A percentile compares a stretch with the other conserved stretches of the same genome.
Evolutionary conservation across 2,888 invertebrate genomes (phyloP).

Genomic region (Perizoma flavofasciatum): DNA sequence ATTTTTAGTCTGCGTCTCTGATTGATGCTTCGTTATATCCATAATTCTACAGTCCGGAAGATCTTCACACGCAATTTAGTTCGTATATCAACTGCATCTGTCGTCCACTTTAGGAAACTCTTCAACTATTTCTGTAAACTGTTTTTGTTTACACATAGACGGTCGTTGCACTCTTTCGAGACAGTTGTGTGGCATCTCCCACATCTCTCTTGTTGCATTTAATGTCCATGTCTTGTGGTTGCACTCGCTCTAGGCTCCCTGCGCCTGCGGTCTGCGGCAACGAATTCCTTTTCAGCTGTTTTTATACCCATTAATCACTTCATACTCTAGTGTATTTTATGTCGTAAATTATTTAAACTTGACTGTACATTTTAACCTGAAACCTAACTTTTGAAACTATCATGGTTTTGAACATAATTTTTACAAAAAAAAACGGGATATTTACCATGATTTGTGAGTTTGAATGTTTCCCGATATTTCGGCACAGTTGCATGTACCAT

Average conservation of each 20-base stretch:
- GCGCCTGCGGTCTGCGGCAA: constrained; percentile 47
- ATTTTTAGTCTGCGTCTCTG: no score
- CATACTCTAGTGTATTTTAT: constrained; percentile 1
- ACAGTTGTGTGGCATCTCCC: constrained; percentile 33
- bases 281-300: constrained; percentile 30
- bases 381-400: no score
- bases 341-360: constrained; percentile 2
- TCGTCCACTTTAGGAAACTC: constrained; percentile 23
- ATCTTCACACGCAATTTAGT: not conserved
- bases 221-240: constrained; percentile 41
- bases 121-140: constrained; percentile 40
- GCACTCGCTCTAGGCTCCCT: constrained; percentile 48
- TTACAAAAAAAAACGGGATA: no score
- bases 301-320: constrained; percentile 8
- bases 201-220: constrained; percentile 34
- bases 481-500: no score
- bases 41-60: not conserved
- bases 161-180: constrained; percentile 46
- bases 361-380: no score
- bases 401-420: no score
- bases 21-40: not conserved
- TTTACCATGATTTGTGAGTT: no score
- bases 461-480: no score
- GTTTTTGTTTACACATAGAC: constrained; percentile 46
- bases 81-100: constrained; percentile 8